phyloP scores from a whole-genome alignment of 2,113 vertebrate species.

The Bufo bufo region DNA sequence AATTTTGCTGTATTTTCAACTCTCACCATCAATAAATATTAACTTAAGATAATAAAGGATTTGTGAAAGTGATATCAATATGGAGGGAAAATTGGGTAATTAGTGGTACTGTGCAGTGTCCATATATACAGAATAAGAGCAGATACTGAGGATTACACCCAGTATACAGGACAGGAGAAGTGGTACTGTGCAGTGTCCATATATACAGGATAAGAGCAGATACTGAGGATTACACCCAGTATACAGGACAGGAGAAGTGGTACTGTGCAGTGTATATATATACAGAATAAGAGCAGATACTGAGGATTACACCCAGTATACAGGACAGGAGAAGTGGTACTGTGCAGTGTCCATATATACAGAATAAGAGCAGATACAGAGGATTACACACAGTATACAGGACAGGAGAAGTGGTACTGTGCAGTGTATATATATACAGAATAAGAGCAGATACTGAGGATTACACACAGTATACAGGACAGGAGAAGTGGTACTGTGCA shows the following conservation, averaged over 20 bases:
- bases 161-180: not conserved
- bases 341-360: no score
- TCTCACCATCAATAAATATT: slow-evolving; percentile 44
- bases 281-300: no score
- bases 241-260: not conserved
- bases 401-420: no score
- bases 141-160: no score
- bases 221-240: no score
- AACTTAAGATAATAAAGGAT: slow-evolving; percentile 23
- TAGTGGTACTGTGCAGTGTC: not conserved
- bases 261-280: not conserved
- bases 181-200: not conserved
- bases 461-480: not conserved
- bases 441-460: no score
- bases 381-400: no score
- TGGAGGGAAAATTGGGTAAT: not conserved
- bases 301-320: no score
- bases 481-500: not conserved
- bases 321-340: not conserved
- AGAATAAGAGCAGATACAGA: no score
- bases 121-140: not conserved
- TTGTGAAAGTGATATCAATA: not conserved
- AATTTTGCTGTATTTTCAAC: slow-evolving; percentile 27
- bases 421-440: no score
- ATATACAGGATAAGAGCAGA: not conserved